Base-by-base conservation (phyloP, 2,113 vertebrate species). In the Xenopus laevis region DNA sequence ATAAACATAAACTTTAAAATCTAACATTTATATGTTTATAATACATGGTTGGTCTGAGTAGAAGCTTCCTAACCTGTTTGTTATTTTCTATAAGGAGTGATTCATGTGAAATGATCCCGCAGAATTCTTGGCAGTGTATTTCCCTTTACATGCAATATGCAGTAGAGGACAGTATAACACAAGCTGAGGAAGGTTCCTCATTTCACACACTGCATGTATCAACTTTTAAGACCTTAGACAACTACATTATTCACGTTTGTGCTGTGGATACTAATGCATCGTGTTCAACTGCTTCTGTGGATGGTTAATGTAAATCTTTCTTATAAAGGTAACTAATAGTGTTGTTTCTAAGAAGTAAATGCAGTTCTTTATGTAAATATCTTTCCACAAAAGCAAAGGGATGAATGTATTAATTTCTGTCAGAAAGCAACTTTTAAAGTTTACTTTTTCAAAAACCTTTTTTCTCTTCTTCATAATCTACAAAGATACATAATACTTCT, bases 81-180 rank as follows among this genome's bases (percentile, higher is more conserved):
- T 40, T 40, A 40, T 40, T 40, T 40, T 40, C 33, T 40, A 3
- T 40, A 6, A 33, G 30, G 33, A 40, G 6, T 40, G 33, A 40
- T 40, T 40, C 8, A 40, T 40, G 8, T 40, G 6, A 40, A 40
- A 40, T 40, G 33, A 7, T 40, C 2, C 2, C 33, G 6, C 33
- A 40, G 33, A 40, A 40, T 40, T 9, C 33, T 40, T 40, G 33
- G 6, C 33, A 40, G 33, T 9, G 33, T 40, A 10, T 50, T 50
- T 15, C 4, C 4, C 4, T 13, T 12, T 50, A 50, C 8, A 50
- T 16, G 1, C 6, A 50, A 10, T 40, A 11, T 13, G 4, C 71
- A 74, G 72, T 65, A 74, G 72, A 59, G 45, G 72, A 64, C 72
- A 74, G 72, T 66, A 27, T 67, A 20, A 67, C 40, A 65, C 61